These are phyloP conservation scores for Drosophila fulvimacula DNA, from an alignment of 2,888 invertebrate genomes.

Conservation along the genomic window DNA sequence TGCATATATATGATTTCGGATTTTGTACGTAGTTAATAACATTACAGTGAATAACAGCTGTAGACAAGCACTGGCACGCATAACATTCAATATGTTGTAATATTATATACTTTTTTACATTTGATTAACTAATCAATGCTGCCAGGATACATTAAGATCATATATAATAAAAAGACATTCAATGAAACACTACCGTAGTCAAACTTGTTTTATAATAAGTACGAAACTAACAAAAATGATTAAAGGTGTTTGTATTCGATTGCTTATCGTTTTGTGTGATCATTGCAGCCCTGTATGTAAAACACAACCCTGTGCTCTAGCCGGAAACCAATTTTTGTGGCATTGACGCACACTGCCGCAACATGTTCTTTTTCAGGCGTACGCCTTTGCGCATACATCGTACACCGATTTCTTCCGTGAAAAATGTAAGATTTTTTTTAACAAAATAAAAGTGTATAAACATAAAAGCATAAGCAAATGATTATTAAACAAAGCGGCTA, in stretches of 20 bases:
- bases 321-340: constrained; percentile 58
- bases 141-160: not conserved
- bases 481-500: constrained; percentile 12
- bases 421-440: constrained; percentile 82
- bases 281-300: constrained; percentile 44
- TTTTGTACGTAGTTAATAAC: not conserved
- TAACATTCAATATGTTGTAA: not conserved
- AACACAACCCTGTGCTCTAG: constrained; percentile 50
- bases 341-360: constrained; percentile 70
- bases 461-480: constrained; percentile 31
- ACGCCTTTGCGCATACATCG: constrained; percentile 84
- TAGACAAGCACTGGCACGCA: too few species aligned
- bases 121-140: not conserved
- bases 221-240: not conserved
- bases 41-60: not conserved
- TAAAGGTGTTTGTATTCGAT: constrained; percentile 27
- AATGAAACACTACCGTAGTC: too few species aligned
- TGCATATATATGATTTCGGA: not conserved
- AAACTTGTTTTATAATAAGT: too few species aligned
- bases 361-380: constrained; percentile 85
- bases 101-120: not conserved
- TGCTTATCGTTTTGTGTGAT: not conserved
- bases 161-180: too few species aligned
- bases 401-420: constrained; percentile 78
- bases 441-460: constrained; percentile 51